phyloP scores from a whole-genome alignment of 2,888 invertebrate species.

The Shargacucullia verbasci region DNA sequence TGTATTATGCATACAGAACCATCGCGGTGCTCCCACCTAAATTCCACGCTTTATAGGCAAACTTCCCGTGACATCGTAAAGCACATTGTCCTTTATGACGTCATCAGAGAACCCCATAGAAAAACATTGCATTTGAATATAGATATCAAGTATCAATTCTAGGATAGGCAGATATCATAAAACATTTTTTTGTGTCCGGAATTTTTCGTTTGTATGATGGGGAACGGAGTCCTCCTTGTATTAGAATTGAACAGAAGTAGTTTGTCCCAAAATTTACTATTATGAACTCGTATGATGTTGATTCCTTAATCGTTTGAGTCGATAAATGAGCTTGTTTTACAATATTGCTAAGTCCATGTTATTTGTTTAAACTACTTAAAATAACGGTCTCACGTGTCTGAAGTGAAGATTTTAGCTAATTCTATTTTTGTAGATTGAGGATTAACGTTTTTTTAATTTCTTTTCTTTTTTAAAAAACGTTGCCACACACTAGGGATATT shows the following conservation, averaged over 20 bases:
- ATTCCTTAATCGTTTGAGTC: too few relatives aligned
- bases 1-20: constrained; percentile 58
- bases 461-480: too few relatives aligned
- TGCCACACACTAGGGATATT: too few relatives aligned
- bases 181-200: constrained; percentile 20
- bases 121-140: constrained; percentile 52
- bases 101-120: constrained; percentile 44
- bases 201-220: background rate
- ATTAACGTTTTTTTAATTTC: too few relatives aligned
- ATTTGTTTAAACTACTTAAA: too few relatives aligned
- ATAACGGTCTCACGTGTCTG: too few relatives aligned
- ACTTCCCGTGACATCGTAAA: constrained; percentile 55
- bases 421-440: too few relatives aligned
- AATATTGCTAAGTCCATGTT: too few relatives aligned
- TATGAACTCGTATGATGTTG: too few relatives aligned
- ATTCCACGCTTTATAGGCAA: constrained; percentile 57
- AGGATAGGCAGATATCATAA: constrained; percentile 3
- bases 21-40: constrained; percentile 48
- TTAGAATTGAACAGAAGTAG: too few relatives aligned
- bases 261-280: background rate
- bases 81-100: constrained; percentile 55
- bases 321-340: too few relatives aligned
- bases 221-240: constrained; percentile 1
- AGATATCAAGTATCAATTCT: constrained; percentile 39
- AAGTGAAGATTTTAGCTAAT: too few relatives aligned